Evolutionary conservation across 1,140 invertebrate genomes (phyloP).

Genomic region (Tetragnatha versicolor): DNA sequence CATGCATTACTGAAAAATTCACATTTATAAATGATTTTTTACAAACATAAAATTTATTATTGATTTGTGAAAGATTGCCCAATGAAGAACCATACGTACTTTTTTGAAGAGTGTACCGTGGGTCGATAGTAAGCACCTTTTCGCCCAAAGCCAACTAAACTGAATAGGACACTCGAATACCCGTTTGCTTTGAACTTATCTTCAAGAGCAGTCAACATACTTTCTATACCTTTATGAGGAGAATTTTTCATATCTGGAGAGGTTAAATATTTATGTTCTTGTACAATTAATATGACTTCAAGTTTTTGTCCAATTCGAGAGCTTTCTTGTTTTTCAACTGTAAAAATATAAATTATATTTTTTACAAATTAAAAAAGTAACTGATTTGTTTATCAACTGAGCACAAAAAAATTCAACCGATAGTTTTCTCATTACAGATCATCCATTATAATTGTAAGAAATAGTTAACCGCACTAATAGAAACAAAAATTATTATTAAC

Average conservation of each 20-base stretch:
- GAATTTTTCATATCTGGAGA: background rate
- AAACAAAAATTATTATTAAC: no score
- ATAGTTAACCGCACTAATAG: background rate
- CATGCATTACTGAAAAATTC: background rate
- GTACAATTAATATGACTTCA: conserved; percentile 38
- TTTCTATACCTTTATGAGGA: conserved; percentile 29
- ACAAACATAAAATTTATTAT: background rate
- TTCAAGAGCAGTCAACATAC: background rate
- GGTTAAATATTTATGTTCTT: conserved; percentile 20
- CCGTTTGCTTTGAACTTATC: conserved; percentile 31
- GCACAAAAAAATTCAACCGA: background rate
- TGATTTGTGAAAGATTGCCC: background rate
- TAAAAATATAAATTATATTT: background rate
- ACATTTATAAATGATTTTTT: background rate
- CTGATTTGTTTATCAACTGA: background rate
- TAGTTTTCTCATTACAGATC: background rate
- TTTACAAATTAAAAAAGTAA: background rate
- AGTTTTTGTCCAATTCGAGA: conserved; percentile 6
- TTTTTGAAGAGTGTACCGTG: conserved; percentile 5
- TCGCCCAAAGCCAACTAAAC: conserved; percentile 42
- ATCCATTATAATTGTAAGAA: background rate
- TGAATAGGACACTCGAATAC: conserved; percentile 16
- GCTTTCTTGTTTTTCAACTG: background rate
- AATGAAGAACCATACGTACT: background rate
- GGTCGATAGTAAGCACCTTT: conserved; percentile 13